These are phyloP conservation scores for Lampris megalopsis DNA, from an alignment of 2,113 vertebrate genomes.

Conservation along the genomic window DNA sequence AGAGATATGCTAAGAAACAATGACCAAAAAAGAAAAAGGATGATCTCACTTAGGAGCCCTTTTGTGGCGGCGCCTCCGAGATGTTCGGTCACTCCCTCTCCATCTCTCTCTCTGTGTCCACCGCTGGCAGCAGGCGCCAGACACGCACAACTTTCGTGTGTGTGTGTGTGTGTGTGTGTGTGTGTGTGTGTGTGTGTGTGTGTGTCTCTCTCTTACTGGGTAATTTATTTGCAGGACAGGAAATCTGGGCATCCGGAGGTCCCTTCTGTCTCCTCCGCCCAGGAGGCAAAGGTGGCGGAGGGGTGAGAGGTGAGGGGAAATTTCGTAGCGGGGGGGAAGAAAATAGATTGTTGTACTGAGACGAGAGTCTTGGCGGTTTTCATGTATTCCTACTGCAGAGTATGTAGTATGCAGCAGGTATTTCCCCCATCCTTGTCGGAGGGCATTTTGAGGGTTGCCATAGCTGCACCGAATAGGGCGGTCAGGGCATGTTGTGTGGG, in stretches of 20 bases:
- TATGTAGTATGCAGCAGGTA: background rate
- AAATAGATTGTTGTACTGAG: background rate
- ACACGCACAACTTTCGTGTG: slow-evolving; percentile 26
- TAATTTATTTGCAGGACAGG: slow-evolving; percentile 44
- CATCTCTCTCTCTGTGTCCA: slow-evolving; percentile 15
- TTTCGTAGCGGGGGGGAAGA: background rate
- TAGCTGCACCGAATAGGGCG: slow-evolving; percentile 10
- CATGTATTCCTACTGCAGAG: background rate
- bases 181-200: background rate
- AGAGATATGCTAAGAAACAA: slow-evolving; percentile 58
- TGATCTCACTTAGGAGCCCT: slow-evolving; percentile 48
- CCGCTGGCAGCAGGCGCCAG: slow-evolving; percentile 49
- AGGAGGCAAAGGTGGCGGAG: slow-evolving; percentile 1
- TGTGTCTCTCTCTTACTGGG: slow-evolving; percentile 13
- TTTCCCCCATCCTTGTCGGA: slow-evolving; percentile 5
- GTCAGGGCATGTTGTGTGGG: slow-evolving; percentile 15
- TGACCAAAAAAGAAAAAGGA: slow-evolving; percentile 40
- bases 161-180: slow-evolving; percentile 16
- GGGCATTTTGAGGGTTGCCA: slow-evolving; percentile 9
- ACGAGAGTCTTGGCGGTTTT: background rate
- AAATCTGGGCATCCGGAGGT: slow-evolving; percentile 45
- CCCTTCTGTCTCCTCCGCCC: slow-evolving; percentile 15
- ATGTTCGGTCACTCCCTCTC: slow-evolving; percentile 34
- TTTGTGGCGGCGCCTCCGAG: slow-evolving; percentile 34
- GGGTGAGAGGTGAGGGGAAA: slow-evolving; percentile 2